Percentiles rank a stretch among this genome's conserved stretches.
These are phyloP conservation scores for Saturnia pavonia DNA, from an alignment of 2,888 invertebrate species.

Conservation along the genomic window DNA sequence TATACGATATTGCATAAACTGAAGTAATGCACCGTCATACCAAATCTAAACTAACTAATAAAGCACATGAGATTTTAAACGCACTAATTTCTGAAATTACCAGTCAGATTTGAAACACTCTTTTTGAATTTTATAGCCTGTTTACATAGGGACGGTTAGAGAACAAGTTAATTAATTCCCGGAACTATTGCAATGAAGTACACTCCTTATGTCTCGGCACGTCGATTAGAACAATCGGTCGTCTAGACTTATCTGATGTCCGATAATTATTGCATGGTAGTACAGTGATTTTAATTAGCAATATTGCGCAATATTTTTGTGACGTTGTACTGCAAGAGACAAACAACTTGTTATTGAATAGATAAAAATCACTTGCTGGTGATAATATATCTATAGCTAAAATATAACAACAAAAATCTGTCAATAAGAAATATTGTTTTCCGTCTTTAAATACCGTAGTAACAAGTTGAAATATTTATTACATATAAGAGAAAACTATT, in stretches of 20 bases:
- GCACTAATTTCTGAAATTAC: too few relatives aligned
- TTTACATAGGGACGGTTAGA: too few relatives aligned
- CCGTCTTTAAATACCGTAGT: too few relatives aligned
- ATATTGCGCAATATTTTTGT: conserved; percentile 9
- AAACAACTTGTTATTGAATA: background rate
- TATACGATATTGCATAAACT: background rate
- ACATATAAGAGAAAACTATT: background rate
- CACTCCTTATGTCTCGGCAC: background rate
- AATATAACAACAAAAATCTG: background rate
- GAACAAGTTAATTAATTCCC: background rate
- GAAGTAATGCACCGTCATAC: background rate
- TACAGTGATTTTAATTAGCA: background rate
- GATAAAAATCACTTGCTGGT: background rate
- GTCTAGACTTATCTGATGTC: background rate
- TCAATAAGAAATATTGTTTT: background rate
- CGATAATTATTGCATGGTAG: background rate
- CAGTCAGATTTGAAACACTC: too few relatives aligned
- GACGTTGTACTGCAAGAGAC: background rate
- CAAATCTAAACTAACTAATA: too few relatives aligned
- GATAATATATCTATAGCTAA: background rate
- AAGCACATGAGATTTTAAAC: too few relatives aligned
- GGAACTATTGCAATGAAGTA: background rate
- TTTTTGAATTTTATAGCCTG: too few relatives aligned
- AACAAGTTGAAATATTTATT: background rate
- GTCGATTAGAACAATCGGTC: background rate